Conservation (phyloP, 2,113 vertebrate genomes). For the Rhinolophus ferrumequinum region DNA sequence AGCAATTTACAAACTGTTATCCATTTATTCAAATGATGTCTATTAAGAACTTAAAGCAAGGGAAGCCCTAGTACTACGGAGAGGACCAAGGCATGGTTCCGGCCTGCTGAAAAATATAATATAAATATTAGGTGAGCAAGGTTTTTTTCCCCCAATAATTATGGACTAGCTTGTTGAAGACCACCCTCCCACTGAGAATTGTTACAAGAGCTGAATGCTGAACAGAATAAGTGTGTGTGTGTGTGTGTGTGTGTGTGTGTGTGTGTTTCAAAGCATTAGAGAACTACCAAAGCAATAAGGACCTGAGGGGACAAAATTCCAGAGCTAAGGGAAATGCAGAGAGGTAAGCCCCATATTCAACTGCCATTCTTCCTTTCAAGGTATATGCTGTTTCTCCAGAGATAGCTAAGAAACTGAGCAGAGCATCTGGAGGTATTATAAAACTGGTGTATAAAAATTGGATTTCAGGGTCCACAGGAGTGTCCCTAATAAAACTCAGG, state of each 20-base stretch:
- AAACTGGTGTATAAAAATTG: not conserved
- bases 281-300: not conserved
- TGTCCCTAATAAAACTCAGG: not conserved
- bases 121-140: not conserved
- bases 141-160: not conserved
- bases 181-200: not conserved
- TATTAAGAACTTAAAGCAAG: conserved; percentile 30
- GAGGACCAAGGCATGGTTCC: not conserved
- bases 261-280: not conserved
- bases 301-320: not conserved
- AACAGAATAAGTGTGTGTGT: conserved; percentile 1
- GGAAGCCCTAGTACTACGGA: not conserved
- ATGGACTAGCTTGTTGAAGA: not conserved
- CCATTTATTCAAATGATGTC: not conserved
- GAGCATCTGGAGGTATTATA: not conserved
- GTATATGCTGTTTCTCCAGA: not conserved
- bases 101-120: not conserved
- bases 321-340: not conserved
- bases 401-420: not conserved
- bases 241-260: not conserved
- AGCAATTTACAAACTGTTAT: not conserved
- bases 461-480: not conserved
- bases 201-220: not conserved
- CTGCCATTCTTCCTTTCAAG: not conserved
- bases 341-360: not conserved